Base-by-base conservation (phyloP, 2,113 vertebrate species). In the Perca flavescens region DNA sequence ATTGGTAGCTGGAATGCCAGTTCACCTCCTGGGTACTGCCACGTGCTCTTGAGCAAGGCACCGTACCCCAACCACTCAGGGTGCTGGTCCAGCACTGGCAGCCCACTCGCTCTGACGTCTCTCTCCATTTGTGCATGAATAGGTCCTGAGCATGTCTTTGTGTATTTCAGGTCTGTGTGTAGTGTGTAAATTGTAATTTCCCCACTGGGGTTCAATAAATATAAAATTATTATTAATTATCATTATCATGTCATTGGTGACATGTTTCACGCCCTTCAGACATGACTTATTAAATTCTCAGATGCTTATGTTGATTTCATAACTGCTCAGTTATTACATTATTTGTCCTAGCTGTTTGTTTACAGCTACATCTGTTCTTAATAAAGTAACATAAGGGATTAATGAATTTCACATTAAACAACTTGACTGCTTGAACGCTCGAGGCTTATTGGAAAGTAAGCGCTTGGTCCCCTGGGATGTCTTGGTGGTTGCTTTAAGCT, bases 401-500 rank as follows among this genome's bases (percentile, higher is more conserved):
- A 15, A 16, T 17, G n/a, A 65, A 60, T 25, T 74, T 47, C 13
- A 62, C 16, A 17, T 69, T 6, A 43, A 64, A n/a, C 71, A 28
- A 57, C 52, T 52, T 0, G 9, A 36, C 43, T 68, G 49, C 79
- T 76, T 85, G 82, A 87, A 82, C 74, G 46, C 47, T 71, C 7
- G 46, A 69, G 65, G 70, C 84, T 80, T 74, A 69, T 73, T 71
- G 74, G 75, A 90, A 80, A 77, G 83, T 70, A 54, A 77, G 47
- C 0, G 5, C 62, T 68, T 9, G 17, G 67, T 72, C 83, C 78
- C 78, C 53, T 70, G 84, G 56, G 79, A 77, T 57, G 73, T 85
- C 57, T 64, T 58, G 31, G 79, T 52, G 53, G 76, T 89, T 72
- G 67, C 79, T 83, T 86, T 52, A 82, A 88, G 84, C 84, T 77